Evolutionary conservation across 1,140 invertebrate genomes (phyloP).

Genomic region (Bombus fervidus): DNA sequence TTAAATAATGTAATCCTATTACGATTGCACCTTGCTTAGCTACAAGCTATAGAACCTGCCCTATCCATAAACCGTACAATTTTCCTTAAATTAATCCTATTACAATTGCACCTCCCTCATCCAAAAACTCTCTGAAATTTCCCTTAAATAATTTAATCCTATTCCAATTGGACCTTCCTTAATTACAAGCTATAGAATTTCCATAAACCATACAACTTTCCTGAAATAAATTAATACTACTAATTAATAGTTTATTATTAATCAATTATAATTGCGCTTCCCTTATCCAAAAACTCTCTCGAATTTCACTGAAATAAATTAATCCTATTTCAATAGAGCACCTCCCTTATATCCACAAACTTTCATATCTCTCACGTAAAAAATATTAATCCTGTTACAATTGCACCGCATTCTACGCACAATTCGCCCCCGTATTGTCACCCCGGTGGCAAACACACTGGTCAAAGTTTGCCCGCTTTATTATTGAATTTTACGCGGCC

Average conservation of each 20-base stretch:
- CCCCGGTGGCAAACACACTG: neutral
- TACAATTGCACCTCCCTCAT: neutral
- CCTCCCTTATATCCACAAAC: too few species aligned
- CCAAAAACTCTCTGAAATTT: neutral
- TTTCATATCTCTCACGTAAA: neutral
- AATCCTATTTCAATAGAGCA: too few species aligned
- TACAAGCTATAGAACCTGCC: too few species aligned
- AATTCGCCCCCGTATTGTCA: neutral
- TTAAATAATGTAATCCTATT: too few species aligned
- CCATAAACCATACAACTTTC: too few species aligned
- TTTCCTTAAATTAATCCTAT: too few species aligned
- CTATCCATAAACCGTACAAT: too few species aligned
- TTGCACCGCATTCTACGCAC: neutral
- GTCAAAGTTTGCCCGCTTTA: conserved; percentile 17
- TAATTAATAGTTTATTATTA: neutral
- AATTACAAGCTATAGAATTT: too few species aligned
- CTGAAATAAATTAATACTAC: neutral
- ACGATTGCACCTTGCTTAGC: too few species aligned
- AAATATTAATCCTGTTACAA: neutral
- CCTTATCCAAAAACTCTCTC: neutral
- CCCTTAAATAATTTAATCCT: too few species aligned
- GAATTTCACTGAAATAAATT: too few species aligned
- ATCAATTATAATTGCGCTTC: neutral
- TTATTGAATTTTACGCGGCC: conserved; percentile 15
- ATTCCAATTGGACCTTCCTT: neutral